A percentile compares a stretch with the other conserved stretches of the same genome.
phyloP scores from a whole-genome alignment of 2,888 invertebrate species.

The Oscheius sp. region DNA sequence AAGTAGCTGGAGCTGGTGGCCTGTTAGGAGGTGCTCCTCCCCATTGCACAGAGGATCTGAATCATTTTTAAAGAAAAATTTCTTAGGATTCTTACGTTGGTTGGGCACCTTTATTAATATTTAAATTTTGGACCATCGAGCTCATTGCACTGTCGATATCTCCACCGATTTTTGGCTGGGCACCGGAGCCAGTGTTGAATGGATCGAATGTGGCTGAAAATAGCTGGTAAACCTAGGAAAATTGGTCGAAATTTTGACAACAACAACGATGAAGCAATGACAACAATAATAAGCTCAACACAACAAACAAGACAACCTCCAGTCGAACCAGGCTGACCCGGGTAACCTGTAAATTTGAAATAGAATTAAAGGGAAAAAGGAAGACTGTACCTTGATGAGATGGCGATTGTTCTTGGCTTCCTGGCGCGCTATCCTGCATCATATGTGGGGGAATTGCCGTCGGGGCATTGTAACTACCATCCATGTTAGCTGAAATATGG shows the following conservation, averaged over 20 bases:
- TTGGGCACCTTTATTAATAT: conserved; percentile 40
- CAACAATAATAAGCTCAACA: background rate
- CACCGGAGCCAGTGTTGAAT: conserved; percentile 19
- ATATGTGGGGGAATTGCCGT: conserved; percentile 40
- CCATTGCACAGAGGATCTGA: conserved; percentile 45
- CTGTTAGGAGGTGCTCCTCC: conserved; percentile 29
- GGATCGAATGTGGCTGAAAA: conserved; percentile 30
- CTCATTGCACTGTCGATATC: conserved; percentile 55
- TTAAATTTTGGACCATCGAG: conserved; percentile 54
- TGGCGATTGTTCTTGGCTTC: conserved; percentile 29
- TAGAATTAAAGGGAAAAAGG: background rate
- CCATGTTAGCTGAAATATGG: conserved; percentile 45
- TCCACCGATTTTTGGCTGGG: conserved; percentile 33
- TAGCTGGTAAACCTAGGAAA: background rate
- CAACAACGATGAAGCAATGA: conserved; percentile 1
- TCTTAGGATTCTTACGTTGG: conserved; percentile 26
- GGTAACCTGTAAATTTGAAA: conserved; percentile 11
- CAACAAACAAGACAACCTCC: conserved; percentile 24
- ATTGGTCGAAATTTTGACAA: background rate
- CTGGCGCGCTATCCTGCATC: conserved; percentile 31
- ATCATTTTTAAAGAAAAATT: conserved; percentile 4
- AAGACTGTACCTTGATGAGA: conserved; percentile 23
- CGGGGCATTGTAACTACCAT: conserved; percentile 59
- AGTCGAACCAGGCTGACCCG: conserved; percentile 26
- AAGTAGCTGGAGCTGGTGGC: conserved; percentile 30